Evolutionary conservation across 2,888 invertebrate genomes (phyloP).

Genomic region (Dastarcus helophoroides): DNA sequence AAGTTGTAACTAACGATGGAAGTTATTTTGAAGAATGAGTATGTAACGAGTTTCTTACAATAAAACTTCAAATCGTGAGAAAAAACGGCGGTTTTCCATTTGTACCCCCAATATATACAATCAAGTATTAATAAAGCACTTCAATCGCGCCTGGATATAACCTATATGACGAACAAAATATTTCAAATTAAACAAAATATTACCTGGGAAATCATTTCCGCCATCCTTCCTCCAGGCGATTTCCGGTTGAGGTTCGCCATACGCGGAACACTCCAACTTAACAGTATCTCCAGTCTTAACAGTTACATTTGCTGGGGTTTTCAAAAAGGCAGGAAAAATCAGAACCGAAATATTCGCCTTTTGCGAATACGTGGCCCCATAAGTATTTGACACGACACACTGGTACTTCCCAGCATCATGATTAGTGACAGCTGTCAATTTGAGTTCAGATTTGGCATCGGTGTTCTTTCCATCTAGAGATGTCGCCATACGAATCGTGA

Average conservation of each 20-base stretch:
- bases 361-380: slow-evolving; percentile 80
- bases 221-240: slow-evolving; percentile 87
- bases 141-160: too few relatives aligned
- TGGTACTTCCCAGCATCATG: slow-evolving; percentile 82
- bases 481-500: slow-evolving; percentile 38
- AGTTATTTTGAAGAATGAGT: too few relatives aligned
- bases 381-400: slow-evolving; percentile 81
- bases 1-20: too few relatives aligned
- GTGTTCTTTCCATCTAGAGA: slow-evolving; percentile 46
- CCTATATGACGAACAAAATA: too few relatives aligned
- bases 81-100: too few relatives aligned
- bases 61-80: too few relatives aligned
- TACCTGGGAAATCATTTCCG: slow-evolving; percentile 91
- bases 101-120: too few relatives aligned
- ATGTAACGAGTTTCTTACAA: too few relatives aligned
- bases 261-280: slow-evolving; percentile 81
- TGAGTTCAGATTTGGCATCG: slow-evolving; percentile 59
- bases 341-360: slow-evolving; percentile 73
- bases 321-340: slow-evolving; percentile 79
- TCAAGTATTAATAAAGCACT: too few relatives aligned
- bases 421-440: slow-evolving; percentile 65
- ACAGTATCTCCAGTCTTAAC: slow-evolving; percentile 78
- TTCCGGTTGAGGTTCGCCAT: slow-evolving; percentile 78
- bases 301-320: slow-evolving; percentile 74
- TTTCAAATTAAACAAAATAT: too few relatives aligned